These are phyloP conservation scores for Ferdinandea cuprea DNA, from an alignment of 2,888 invertebrate species.

Conservation along the genomic window DNA sequence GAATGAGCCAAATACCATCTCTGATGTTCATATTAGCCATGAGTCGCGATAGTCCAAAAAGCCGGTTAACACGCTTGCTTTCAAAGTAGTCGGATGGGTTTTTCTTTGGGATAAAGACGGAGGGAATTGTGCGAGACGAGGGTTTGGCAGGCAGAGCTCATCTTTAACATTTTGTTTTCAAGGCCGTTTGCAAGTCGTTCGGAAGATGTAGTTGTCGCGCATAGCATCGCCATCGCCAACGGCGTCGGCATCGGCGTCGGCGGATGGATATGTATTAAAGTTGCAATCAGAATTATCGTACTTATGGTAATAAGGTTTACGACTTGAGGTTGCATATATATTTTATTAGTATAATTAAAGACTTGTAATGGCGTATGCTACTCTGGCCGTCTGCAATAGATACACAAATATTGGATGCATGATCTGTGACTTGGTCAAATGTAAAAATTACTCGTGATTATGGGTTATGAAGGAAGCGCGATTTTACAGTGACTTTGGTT, in stretches of 20 bases:
- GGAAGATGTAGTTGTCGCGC: conserved; percentile 51
- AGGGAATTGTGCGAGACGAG: conserved; percentile 13
- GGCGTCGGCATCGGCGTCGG: too few species aligned
- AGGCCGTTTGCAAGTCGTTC: conserved; percentile 66
- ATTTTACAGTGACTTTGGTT: conserved; percentile 23
- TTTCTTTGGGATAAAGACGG: not conserved
- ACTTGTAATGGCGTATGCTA: conserved; percentile 47
- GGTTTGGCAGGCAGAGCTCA: conserved; percentile 3
- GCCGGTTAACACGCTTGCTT: conserved; percentile 50
- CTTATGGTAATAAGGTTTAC: conserved; percentile 57
- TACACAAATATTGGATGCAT: conserved; percentile 38
- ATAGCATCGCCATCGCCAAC: conserved; percentile 8
- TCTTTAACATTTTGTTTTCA: conserved; percentile 69
- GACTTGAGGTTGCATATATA: conserved; percentile 36
- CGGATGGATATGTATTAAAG: not conserved
- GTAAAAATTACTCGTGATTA: not conserved
- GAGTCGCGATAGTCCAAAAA: conserved; percentile 24
- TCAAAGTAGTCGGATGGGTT: conserved; percentile 54
- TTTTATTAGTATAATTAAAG: conserved; percentile 47
- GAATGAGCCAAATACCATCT: conserved; percentile 52
- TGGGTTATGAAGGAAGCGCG: conserved; percentile 31
- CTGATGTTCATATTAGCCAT: conserved; percentile 53
- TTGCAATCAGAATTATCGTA: conserved; percentile 28
- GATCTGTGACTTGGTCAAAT: conserved; percentile 17
- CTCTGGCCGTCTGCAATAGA: conserved; percentile 41